These are phyloP conservation scores for Crocidura indochinensis DNA, from an alignment of 2,797 vertebrate genomes.

Conservation along the genomic window DNA sequence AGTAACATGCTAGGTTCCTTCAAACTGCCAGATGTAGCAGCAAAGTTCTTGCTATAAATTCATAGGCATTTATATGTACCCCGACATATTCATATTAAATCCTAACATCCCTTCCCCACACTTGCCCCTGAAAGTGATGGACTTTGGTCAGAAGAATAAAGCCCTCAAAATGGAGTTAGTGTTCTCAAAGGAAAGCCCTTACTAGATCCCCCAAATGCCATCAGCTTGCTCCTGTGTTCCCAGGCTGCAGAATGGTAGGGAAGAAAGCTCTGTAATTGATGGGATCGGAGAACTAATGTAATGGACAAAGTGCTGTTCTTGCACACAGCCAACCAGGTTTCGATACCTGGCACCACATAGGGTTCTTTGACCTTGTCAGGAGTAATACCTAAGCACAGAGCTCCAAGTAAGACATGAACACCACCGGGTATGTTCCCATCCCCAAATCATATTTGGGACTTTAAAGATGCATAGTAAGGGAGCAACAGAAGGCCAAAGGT, in stretches of 20 bases:
- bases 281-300: no score
- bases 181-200: neutral
- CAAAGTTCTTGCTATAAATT: conserved; percentile 12
- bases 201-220: neutral
- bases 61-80: neutral
- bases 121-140: neutral
- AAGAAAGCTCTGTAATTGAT: conserved; percentile 19
- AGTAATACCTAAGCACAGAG: no score
- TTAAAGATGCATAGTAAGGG: no score
- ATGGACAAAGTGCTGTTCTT: no score
- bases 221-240: neutral
- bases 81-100: neutral
- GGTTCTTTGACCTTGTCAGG: no score
- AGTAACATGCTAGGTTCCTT: neutral
- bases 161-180: neutral
- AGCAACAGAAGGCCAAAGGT: no score
- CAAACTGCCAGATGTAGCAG: neutral
- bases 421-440: no score
- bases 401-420: no score
- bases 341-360: no score
- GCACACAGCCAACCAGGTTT: no score
- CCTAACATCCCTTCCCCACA: neutral
- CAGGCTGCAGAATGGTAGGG: neutral
- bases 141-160: neutral
- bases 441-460: no score